Evolutionary conservation across 2,113 vertebrate genomes (phyloP), one percentile per base, ranked within the genome.

Genomic region (Coracopsis vasa): DNA sequence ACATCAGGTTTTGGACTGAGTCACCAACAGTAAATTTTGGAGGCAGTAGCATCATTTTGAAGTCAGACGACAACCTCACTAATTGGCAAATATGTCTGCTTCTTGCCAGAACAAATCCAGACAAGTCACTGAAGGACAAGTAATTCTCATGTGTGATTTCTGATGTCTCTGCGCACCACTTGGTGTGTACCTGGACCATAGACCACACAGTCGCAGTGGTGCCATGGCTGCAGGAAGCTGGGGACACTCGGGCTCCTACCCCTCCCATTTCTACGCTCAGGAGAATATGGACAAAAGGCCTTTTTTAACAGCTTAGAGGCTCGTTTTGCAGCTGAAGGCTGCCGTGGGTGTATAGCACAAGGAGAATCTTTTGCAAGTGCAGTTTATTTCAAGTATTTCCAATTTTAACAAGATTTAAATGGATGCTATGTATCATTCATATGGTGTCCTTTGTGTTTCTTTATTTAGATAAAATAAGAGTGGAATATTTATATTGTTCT

Each of bases 181-280:
- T 11, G 8, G 5, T 3, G 0, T 1, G 1, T 7, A 3, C 18
- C 33, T 84, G 78, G 35, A 39, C 16, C 61, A 54, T 6, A 23
- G 42, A 11, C 6, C 39, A 54, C 29, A 20, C 0, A 2, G 27
- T 19, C 0, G 0, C 14, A 41, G 0, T 2, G 4, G 10, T 54
- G 56, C 19, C 7, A 4, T 17, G 3, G 35, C 29, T 56, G 16
- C 27, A 80, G 23, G 39, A 54, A 24, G 13, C 5, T 70, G 24
- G 13, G 17, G 14, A 39, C 58, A 11, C 18, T 64, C 1, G 3
- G 11, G 21, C 3, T 14, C 11, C 21, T n/a, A 23, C 11, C 7
- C 4, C 3, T 67, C 25, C 16, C 23, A 12, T 21, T 84, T 81
- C 47, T 74, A 0, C 33, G 20, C 7, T 28, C 37, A 61, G 12